Base-by-base conservation (phyloP, 2,113 vertebrate genomes). In the Paedocypris sp. region DNA sequence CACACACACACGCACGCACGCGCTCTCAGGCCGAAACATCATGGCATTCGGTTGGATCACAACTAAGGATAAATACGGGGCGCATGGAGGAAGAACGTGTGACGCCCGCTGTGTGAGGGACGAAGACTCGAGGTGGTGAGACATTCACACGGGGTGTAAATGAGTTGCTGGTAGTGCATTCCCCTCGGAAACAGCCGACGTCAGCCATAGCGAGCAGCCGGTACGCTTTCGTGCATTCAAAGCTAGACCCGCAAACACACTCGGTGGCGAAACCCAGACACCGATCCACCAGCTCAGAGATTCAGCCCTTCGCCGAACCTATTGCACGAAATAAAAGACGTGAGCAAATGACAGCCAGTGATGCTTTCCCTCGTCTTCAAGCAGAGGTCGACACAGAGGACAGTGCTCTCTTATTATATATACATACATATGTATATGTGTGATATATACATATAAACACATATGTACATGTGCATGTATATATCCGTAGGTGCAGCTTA, bases 231-330 rank as follows among this genome's bases (percentile, higher is more conserved):
- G 81, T 80, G 83, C 80, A 79, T 73, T 75, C 64, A 75, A 79
- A 70, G 54, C 77, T 73, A 61, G 75, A 68, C 75, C 74, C 62
- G 71, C 31, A 12, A 48, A 56, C 50, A 29, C 62, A 45, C 53
- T 22, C 63, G 35, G 36, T 29, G 8, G n/a, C 16, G 20, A 36
- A 28, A 53, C 29, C 22, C 52, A 49, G 7, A 36, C 42, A 9
- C 36, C 48, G 45, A 32, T 31, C 33, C 35, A 16, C 73, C 70
- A 64, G 70, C 60, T 71, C 87, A 89, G 88, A 92, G 87, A 85
- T 89, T 85, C 87, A 88, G 82, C 90, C 84, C 75, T 82, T 78
- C 78, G 79, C 72, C 71, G 70, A 88, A 87, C 83, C 80, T 88
- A 91, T 90, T 90, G 85, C 88, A 88, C 85, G 70, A 85, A 79